Conservation (phyloP, 2,113 vertebrate species). For the Phodopus roborovskii region DNA sequence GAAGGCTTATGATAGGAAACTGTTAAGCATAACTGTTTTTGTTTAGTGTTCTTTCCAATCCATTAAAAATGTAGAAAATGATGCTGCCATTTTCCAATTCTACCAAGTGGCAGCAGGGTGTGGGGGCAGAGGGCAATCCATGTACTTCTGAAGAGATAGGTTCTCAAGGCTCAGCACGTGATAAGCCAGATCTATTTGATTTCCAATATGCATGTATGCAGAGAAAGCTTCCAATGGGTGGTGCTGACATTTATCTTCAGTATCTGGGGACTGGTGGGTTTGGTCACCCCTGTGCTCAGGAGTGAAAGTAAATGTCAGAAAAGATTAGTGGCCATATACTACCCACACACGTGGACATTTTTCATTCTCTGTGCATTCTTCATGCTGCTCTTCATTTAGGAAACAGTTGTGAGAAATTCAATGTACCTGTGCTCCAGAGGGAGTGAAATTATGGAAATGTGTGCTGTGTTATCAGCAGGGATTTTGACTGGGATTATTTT, state of each 20-base stretch:
- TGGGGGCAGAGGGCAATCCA: conserved; percentile 19
- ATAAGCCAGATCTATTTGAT: conserved; percentile 72
- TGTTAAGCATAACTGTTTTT: background rate
- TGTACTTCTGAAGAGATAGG: conserved; percentile 19
- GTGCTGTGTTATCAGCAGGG: background rate
- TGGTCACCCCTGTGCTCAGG: conserved; percentile 85
- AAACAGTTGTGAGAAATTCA: conserved; percentile 84
- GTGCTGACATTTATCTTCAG: conserved; percentile 86
- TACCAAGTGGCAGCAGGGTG: background rate
- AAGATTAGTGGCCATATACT: conserved; percentile 85
- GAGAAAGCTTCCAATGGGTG: conserved; percentile 68
- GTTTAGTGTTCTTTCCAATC: conserved; percentile 10
- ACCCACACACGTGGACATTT: conserved; percentile 81
- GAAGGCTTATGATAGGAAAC: conserved; percentile 47
- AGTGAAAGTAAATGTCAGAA: conserved; percentile 86
- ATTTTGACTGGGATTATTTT: conserved; percentile 33
- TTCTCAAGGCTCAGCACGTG: conserved; percentile 33
- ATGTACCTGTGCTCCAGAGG: conserved; percentile 62
- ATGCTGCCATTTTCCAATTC: background rate
- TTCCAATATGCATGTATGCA: conserved; percentile 79
- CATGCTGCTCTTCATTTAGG: conserved; percentile 74
- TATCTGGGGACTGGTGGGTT: conserved; percentile 82
- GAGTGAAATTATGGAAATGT: conserved; percentile 62
- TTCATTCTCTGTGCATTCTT: conserved; percentile 80
- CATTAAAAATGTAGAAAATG: conserved; percentile 64